A percentile compares a stretch with the other conserved stretches of the same genome.
phyloP scores from a whole-genome alignment of 2,113 vertebrate species.

The Sakesphorus luctuosus region DNA sequence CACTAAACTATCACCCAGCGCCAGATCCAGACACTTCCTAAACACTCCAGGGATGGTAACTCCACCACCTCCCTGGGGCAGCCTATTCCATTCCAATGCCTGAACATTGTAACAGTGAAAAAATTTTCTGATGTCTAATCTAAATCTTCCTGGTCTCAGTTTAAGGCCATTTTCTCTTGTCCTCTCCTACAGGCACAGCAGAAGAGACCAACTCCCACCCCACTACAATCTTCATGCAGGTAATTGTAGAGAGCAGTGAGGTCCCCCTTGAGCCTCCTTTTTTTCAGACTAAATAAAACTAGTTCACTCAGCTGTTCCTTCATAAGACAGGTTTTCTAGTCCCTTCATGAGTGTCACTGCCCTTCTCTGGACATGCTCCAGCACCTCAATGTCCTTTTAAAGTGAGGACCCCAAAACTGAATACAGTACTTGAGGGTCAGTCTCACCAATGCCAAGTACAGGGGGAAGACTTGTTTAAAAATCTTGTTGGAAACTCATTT shows the following conservation, averaged over 20 bases:
- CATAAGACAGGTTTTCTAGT: background rate
- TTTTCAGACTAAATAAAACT: background rate
- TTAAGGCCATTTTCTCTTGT: background rate
- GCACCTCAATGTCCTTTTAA: background rate
- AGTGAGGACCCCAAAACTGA: background rate
- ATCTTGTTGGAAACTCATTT: background rate
- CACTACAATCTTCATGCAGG: background rate
- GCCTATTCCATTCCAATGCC: background rate
- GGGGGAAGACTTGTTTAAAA: background rate
- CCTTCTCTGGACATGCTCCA: background rate
- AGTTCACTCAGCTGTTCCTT: background rate
- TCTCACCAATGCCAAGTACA: background rate
- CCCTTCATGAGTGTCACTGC: background rate
- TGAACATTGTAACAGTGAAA: background rate
- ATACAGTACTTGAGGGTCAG: fast-evolving
- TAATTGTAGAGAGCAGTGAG: background rate
- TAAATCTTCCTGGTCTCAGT: fast-evolving
- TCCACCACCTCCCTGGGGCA: background rate
- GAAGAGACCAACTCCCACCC: background rate
- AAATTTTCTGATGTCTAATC: background rate
- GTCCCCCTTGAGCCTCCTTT: background rate
- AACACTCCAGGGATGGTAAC: background rate
- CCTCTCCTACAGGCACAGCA: background rate
- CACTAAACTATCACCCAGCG: background rate
- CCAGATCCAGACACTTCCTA: background rate